Percentiles rank a stretch among this genome's conserved stretches.
phyloP scores from a whole-genome alignment of 1,140 invertebrate genomes.

The Drosophila tropicalis region DNA sequence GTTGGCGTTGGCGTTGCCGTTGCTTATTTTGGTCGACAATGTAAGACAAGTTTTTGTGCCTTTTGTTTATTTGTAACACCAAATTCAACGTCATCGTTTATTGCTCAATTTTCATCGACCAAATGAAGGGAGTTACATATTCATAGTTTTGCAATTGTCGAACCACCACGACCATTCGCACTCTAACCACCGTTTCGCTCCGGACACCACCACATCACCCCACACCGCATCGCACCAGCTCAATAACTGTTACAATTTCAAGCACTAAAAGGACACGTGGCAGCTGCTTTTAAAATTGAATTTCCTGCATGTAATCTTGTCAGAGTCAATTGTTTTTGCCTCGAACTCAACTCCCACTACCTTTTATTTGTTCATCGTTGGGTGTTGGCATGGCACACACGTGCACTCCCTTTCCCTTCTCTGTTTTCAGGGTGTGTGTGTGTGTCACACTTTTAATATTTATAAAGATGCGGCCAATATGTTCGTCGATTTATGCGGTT shows the following conservation, averaged over 20 bases:
- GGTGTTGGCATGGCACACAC: conserved; percentile 18
- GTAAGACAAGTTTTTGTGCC: conserved; percentile 5
- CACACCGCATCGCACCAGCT: conserved; percentile 34
- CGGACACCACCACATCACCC: conserved; percentile 34
- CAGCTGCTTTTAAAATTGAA: conserved; percentile 83
- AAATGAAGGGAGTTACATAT: conserved; percentile 67
- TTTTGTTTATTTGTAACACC: conserved; percentile 72
- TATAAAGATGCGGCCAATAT: conserved; percentile 78
- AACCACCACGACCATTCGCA: not conserved
- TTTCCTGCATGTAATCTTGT: conserved; percentile 83
- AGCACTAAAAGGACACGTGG: conserved; percentile 83
- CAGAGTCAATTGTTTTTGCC: conserved; percentile 79
- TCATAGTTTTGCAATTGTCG: conserved; percentile 45
- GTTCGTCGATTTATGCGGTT: conserved; percentile 64
- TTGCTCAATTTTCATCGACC: conserved; percentile 69
- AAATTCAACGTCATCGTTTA: conserved; percentile 64
- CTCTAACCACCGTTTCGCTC: too few relatives aligned
- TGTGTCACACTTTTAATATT: conserved; percentile 65
- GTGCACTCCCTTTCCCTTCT: conserved; percentile 38
- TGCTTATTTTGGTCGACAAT: not conserved
- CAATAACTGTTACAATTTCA: conserved; percentile 79
- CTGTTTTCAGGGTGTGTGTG: conserved; percentile 34
- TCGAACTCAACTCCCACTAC: conserved; percentile 13
- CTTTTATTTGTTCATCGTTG: conserved; percentile 22
- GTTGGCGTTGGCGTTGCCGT: conserved; percentile 14